These are phyloP conservation scores for Crax fasciolata DNA, from an alignment of 2,797 vertebrate species.

Conservation along the genomic window DNA sequence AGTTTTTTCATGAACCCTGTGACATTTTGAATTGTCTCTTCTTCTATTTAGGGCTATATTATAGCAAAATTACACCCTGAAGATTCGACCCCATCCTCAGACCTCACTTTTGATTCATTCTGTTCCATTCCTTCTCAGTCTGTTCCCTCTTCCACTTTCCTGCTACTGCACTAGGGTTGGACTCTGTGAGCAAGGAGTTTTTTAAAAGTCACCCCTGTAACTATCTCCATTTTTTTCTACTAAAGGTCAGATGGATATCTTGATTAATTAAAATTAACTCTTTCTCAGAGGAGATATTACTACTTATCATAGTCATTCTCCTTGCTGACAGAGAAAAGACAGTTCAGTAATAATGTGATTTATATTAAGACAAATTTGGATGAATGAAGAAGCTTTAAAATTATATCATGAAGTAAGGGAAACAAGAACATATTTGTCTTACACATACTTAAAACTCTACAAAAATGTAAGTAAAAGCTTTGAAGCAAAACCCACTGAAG, in stretches of 20 bases:
- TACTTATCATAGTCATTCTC: constrained; percentile 31
- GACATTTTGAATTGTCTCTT: neutral
- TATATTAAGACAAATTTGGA: neutral
- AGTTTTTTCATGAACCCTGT: neutral
- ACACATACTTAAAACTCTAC: neutral
- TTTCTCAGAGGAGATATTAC: constrained; percentile 35
- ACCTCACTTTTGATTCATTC: neutral
- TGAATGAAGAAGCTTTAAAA: neutral
- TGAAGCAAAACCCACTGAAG: neutral
- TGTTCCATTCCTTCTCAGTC: neutral
- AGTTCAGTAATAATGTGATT: constrained; percentile 10
- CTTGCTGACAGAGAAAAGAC: constrained; percentile 2
- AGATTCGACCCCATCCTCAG: neutral
- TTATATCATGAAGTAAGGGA: neutral
- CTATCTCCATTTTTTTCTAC: neutral
- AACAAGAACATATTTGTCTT: neutral
- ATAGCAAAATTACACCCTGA: neutral
- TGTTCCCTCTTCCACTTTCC: neutral
- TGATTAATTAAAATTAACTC: constrained; percentile 61
- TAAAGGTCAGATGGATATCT: constrained; percentile 19
- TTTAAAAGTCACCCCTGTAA: constrained; percentile 3
- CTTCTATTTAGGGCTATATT: neutral
- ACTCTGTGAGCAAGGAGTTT: neutral
- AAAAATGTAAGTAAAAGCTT: neutral
- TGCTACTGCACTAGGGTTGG: neutral